Evolutionary conservation across 2,888 invertebrate species (phyloP).

Genomic region (Chaitophorus viminalis): DNA sequence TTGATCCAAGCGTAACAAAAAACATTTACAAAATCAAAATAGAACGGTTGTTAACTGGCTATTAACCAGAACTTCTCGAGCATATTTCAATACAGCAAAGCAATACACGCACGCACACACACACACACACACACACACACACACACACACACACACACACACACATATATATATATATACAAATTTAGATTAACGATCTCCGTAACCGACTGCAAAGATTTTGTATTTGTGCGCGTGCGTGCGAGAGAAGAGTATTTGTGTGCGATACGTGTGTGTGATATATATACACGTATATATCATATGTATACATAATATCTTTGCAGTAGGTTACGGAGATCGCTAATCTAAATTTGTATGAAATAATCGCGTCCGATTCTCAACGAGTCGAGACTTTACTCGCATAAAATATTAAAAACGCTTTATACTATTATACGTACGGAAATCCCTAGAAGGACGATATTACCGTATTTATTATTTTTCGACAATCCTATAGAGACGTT

Average conservation of each 20-base stretch:
- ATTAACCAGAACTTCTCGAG: slow-evolving; percentile 32
- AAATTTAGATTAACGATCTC: slow-evolving; percentile 19
- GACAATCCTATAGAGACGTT: not conserved
- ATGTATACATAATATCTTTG: no score
- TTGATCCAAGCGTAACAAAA: slow-evolving; percentile 43
- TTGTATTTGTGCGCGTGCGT: no score
- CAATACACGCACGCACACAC: not conserved
- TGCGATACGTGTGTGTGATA: no score
- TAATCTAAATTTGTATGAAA: slow-evolving; percentile 13
- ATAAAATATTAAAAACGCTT: no score
- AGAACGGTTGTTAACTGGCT: slow-evolving; percentile 49
- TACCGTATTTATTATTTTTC: not conserved
- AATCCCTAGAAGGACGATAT: no score
- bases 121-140: slow-evolving; percentile 6
- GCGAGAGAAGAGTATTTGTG: no score
- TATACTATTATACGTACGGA: not conserved
- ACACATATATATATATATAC: no score
- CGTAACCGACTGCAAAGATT: no score
- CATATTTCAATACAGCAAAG: slow-evolving; percentile 21
- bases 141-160: no score
- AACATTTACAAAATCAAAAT: slow-evolving; percentile 45
- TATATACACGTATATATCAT: no score
- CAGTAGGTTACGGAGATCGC: not conserved
- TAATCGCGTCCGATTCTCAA: not conserved
- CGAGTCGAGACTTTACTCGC: not conserved